Evolutionary conservation across 2,113 vertebrate species (phyloP).

Genomic region (Sander lucioperca): DNA sequence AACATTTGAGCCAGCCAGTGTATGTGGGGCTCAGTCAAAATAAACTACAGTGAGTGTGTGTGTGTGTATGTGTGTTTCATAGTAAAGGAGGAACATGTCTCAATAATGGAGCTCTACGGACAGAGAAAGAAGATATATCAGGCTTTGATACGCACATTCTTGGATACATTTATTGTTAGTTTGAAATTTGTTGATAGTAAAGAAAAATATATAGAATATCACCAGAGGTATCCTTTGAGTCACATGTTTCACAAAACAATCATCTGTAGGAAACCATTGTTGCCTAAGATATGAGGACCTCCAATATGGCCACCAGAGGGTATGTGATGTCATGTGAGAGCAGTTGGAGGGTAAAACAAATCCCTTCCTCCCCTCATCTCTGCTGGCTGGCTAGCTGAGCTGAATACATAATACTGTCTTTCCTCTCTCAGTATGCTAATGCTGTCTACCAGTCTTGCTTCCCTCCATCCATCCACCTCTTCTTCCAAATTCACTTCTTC

Average conservation of each 20-base stretch:
- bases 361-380: slow-evolving; percentile 12
- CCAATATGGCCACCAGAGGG: background rate
- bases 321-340: slow-evolving; percentile 7
- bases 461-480: slow-evolving; percentile 10
- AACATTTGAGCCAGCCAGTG: background rate
- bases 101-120: background rate
- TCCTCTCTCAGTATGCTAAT: slow-evolving; percentile 48
- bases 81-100: background rate
- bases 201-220: background rate
- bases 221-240: background rate
- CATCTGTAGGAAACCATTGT: background rate
- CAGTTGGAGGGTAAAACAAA: background rate
- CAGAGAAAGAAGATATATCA: background rate
- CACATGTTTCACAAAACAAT: background rate
- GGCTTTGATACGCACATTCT: background rate
- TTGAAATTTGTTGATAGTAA: background rate
- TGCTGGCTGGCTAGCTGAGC: slow-evolving; percentile 41
- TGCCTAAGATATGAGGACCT: background rate
- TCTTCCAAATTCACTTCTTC: slow-evolving; percentile 18
- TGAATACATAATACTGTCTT: slow-evolving; percentile 47
- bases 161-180: background rate
- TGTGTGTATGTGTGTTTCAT: background rate
- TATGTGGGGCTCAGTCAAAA: background rate
- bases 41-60: background rate
- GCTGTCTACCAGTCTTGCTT: background rate